Conservation (phyloP, 2,797 vertebrate species). For the Peromyscus melanophrys region DNA sequence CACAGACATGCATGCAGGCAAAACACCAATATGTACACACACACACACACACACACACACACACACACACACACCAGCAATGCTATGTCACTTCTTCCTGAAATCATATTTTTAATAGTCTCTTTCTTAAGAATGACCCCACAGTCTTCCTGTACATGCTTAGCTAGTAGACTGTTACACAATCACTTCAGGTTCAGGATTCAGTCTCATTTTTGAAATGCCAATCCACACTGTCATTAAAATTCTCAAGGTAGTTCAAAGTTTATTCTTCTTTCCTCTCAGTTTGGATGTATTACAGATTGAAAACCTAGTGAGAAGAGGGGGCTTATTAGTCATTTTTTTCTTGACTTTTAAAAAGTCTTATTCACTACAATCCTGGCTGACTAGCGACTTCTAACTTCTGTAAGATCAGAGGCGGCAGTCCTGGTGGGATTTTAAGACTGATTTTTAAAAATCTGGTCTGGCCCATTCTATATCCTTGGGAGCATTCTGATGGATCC, state of each 20-base stretch:
- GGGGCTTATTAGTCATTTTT: background rate
- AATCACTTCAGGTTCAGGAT: background rate
- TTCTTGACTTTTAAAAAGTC: background rate
- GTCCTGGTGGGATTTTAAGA: background rate
- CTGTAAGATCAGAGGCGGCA: background rate
- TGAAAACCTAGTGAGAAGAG: slow-evolving; percentile 30
- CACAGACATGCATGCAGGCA: background rate
- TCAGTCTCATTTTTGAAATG: background rate
- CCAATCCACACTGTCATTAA: background rate
- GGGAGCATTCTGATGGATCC: background rate
- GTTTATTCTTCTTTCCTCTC: slow-evolving; percentile 25
- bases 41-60: too few species aligned
- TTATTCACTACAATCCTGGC: background rate
- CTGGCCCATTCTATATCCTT: background rate
- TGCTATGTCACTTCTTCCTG: background rate
- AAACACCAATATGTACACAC: background rate
- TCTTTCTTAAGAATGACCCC: background rate
- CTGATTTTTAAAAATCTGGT: background rate
- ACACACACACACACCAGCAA: background rate
- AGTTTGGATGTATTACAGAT: background rate
- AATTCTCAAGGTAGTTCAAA: background rate
- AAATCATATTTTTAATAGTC: background rate
- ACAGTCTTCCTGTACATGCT: background rate
- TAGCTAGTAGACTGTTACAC: background rate
- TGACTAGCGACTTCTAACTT: background rate